Percentiles rank a stretch among this genome's conserved stretches.
These are phyloP conservation scores for Acrossocheilus wenchowensis DNA, from an alignment of 2,797 vertebrate genomes.

Conservation along the genomic window DNA sequence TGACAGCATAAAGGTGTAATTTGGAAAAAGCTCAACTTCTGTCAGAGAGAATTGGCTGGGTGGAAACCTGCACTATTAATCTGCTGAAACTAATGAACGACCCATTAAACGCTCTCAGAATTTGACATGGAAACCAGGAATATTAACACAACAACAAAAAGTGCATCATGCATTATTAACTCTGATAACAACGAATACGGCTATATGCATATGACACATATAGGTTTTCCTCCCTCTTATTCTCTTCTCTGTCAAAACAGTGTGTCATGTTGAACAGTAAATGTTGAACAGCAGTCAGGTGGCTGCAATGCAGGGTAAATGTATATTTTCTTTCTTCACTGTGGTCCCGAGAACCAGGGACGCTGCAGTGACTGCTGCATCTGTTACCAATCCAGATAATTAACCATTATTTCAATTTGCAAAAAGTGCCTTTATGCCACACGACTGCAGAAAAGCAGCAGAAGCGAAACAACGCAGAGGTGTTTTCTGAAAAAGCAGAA, in stretches of 20 bases:
- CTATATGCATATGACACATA: conserved; percentile 49
- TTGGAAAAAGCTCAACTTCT: conserved; percentile 73
- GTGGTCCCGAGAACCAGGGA: conserved; percentile 51
- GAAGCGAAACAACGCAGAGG: conserved; percentile 10
- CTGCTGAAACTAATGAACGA: conserved; percentile 67
- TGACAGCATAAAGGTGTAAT: conserved; percentile 72
- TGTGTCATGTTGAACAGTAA: conserved; percentile 20
- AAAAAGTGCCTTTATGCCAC: conserved; percentile 60
- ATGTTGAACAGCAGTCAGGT: conserved; percentile 64
- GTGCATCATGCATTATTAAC: conserved; percentile 60
- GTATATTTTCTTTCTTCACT: conserved; percentile 61
- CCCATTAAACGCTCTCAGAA: conserved; percentile 64
- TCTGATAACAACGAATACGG: conserved; percentile 43
- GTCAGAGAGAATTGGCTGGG: conserved; percentile 66
- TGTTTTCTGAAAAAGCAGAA: conserved; percentile 48
- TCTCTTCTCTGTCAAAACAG: conserved; percentile 42
- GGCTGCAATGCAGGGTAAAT: conserved; percentile 58
- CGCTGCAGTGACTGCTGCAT: conserved; percentile 58
- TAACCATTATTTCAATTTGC: conserved; percentile 60
- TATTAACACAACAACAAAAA: conserved; percentile 59
- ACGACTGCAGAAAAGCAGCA: background rate
- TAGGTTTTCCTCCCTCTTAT: conserved; percentile 29
- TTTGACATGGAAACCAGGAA: conserved; percentile 66
- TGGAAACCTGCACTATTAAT: conserved; percentile 66
- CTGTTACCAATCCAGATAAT: conserved; percentile 72